These are phyloP conservation scores for Parapristionchus giblindavisi DNA, from an alignment of 2,888 invertebrate genomes.

Conservation along the genomic window DNA sequence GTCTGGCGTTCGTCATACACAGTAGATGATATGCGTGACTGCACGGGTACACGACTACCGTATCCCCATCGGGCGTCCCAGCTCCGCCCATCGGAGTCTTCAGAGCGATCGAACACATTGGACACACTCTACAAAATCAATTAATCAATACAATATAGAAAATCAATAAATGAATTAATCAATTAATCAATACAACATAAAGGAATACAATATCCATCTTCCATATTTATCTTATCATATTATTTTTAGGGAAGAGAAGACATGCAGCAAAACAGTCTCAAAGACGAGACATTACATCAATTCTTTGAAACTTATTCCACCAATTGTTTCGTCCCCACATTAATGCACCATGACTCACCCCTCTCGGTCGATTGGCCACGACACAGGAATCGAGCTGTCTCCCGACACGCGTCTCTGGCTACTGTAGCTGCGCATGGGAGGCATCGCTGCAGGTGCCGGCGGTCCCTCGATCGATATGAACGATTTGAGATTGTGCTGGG, in stretches of 20 bases:
- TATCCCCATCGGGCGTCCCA: constrained; percentile 40
- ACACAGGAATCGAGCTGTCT: constrained; percentile 3
- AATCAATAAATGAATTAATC: no score
- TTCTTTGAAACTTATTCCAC: background rate
- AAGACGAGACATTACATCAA: no score
- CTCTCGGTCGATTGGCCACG: constrained; percentile 13
- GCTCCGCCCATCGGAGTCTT: constrained; percentile 45
- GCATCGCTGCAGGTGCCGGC: background rate
- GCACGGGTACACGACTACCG: constrained; percentile 45
- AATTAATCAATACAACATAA: no score
- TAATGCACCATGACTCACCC: constrained; percentile 7
- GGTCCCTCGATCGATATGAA: constrained; percentile 28
- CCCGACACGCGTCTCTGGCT: constrained; percentile 4
- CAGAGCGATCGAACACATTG: constrained; percentile 50
- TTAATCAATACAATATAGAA: no score
- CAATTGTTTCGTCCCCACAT: background rate
- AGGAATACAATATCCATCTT: background rate
- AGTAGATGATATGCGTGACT: constrained; percentile 53
- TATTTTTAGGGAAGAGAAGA: background rate
- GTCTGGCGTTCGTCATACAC: no score
- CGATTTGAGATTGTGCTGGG: background rate
- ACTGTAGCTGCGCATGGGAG: constrained; percentile 13
- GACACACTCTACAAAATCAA: constrained; percentile 46
- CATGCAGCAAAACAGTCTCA: no score
- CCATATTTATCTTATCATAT: no score